These are phyloP conservation scores for Eupithecia tripunctaria DNA, from an alignment of 2,888 invertebrate species.

Conservation along the genomic window DNA sequence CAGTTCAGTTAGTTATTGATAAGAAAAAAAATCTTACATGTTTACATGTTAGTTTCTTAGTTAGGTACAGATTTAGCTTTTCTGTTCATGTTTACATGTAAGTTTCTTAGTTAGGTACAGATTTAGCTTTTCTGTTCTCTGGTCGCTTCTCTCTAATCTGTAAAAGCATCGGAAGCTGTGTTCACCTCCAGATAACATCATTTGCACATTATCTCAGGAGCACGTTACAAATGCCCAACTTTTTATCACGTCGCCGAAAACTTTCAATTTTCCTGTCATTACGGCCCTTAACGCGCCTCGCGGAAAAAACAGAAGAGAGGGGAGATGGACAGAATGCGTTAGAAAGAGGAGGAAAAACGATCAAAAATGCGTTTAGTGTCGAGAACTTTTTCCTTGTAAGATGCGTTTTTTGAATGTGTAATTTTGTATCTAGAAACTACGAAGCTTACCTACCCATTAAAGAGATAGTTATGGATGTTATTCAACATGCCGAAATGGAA, in stretches of 20 bases:
- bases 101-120: background rate
- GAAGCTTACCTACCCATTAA: background rate
- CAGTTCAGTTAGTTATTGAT: too few species aligned
- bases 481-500: background rate
- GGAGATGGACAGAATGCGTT: conserved; percentile 24
- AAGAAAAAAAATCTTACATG: too few species aligned
- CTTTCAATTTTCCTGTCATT: conserved; percentile 82
- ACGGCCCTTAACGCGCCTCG: conserved; percentile 66
- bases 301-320: conserved; percentile 43
- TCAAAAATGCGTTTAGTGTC: conserved; percentile 73
- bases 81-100: background rate
- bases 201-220: conserved; percentile 65
- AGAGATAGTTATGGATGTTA: background rate
- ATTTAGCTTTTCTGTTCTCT: background rate
- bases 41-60: too few species aligned
- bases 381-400: conserved; percentile 46
- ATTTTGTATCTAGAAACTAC: background rate
- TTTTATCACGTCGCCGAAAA: conserved; percentile 66
- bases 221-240: conserved; percentile 64
- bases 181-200: conserved; percentile 54
- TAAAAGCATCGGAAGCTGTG: conserved; percentile 12
- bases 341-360: conserved; percentile 56
- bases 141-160: background rate
- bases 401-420: conserved; percentile 29
- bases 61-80: too few species aligned